A percentile compares a stretch with the other conserved stretches of the same genome.
These are phyloP conservation scores for Tenthredo livida DNA, from an alignment of 2,888 invertebrate genomes.

Conservation along the genomic window DNA sequence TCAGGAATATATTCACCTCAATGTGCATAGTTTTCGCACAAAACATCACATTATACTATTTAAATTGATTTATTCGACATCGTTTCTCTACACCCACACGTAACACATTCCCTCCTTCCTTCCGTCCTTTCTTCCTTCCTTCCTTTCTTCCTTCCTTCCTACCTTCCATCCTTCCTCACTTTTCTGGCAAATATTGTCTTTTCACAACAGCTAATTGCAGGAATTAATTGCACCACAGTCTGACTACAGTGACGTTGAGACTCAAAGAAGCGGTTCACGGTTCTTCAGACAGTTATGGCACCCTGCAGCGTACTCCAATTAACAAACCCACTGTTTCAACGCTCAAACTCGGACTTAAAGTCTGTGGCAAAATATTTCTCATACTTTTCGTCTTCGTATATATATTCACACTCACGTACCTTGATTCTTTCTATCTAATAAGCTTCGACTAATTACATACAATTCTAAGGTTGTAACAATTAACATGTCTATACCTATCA, in stretches of 20 bases:
- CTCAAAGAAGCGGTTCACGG: slow-evolving; percentile 49
- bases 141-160: no score
- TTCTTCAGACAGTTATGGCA: slow-evolving; percentile 50
- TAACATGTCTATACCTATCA: background rate
- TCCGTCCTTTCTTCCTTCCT: no score
- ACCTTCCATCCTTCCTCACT: background rate
- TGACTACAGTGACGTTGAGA: slow-evolving; percentile 21
- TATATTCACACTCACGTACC: background rate
- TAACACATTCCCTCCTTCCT: no score
- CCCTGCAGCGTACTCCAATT: slow-evolving; percentile 49
- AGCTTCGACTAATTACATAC: background rate
- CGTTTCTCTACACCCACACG: background rate
- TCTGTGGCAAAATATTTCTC: slow-evolving; percentile 12
- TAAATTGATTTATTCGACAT: background rate
- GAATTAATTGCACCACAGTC: slow-evolving; percentile 37
- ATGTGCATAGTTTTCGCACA: background rate
- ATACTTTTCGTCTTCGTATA: background rate
- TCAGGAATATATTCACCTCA: slow-evolving; percentile 4
- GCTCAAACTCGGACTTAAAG: slow-evolving; percentile 14
- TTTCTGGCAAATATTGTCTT: slow-evolving; percentile 22
- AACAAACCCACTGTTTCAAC: slow-evolving; percentile 45
- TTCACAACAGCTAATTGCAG: slow-evolving; percentile 27
- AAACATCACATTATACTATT: background rate
- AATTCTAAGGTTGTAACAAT: background rate
- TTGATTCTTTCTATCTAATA: background rate